A percentile compares a stretch with the other conserved stretches of the same genome.
Conservation (phyloP, 1,140 invertebrate species). For the Aphelinus certus region DNA sequence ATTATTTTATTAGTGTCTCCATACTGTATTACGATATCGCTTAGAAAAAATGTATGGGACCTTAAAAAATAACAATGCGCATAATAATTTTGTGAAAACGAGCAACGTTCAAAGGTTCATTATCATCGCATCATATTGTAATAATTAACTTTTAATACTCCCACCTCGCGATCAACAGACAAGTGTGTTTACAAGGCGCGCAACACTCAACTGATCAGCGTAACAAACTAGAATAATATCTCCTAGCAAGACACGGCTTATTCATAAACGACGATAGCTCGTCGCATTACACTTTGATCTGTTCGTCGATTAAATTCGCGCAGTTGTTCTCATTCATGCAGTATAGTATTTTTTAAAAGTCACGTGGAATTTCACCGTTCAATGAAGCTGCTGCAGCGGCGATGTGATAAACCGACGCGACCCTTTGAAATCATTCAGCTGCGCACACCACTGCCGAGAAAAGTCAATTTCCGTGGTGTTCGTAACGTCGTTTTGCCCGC, state of each 20-base stretch:
- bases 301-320: too few relatives aligned
- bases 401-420: not conserved
- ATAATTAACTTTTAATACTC: conserved; percentile 12
- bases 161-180: conserved; percentile 14
- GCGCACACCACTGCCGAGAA: conserved; percentile 6
- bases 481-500: not conserved
- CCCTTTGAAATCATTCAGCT: not conserved
- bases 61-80: conserved; percentile 65
- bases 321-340: too few relatives aligned
- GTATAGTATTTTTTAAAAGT: too few relatives aligned
- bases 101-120: conserved; percentile 52
- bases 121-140: not conserved
- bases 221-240: conserved; percentile 54
- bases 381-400: too few relatives aligned
- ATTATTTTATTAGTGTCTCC: conserved; percentile 57
- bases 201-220: conserved; percentile 50
- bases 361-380: too few relatives aligned
- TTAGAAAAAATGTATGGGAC: conserved; percentile 62
- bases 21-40: conserved; percentile 57
- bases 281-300: too few relatives aligned
- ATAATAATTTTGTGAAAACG: conserved; percentile 59
- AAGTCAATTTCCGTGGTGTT: conserved; percentile 17
- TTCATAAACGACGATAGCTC: not conserved
- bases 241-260: conserved; percentile 52
- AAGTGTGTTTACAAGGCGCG: conserved; percentile 34